Base-by-base conservation (phyloP, 2,888 invertebrate species). In the Nomada ferruginata region DNA sequence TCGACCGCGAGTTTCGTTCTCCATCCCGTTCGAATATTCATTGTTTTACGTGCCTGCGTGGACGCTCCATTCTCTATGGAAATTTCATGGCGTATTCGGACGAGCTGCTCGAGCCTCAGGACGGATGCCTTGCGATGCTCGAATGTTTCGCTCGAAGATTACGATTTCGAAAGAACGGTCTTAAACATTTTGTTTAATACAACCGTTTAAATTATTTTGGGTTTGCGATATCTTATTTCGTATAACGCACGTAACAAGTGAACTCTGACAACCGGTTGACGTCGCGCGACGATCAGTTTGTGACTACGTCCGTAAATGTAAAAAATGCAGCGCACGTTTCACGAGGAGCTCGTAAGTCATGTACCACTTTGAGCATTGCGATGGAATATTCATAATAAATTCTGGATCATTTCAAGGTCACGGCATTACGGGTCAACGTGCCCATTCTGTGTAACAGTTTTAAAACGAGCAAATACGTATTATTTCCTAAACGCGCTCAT, bases 321-420 rank as follows among this genome's bases (percentile, higher is more conserved):
- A 50, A 65, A 26, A 65, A 65, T 50, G n/a, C 64, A 1, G 13
- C 7, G 18, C 64, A 13, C 66, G 66, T 66, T 52, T 26, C 13
- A 1, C 29, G 36, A 10, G 9, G 5, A 29, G 13, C 52, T 20
- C n/a, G 65, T 52, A 20, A 9, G n/a, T 66, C 66, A 20, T 66
- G 36, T 29, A 15, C 11, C 15, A 20, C 26, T 29, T 50, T n/a
- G 36, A 9, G 52, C 52, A 4, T 15, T 53, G 52, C 36, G 9
- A 53, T 53, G 20, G n/a, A 53, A 66, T 36, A 36, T 66, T 66
- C 52, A 15, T 29, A 20, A 66, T 11, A 15, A 42, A 3, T 61
- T 42, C n/a, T 10, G 29, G n/a, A 36, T 52, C 29, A 20, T 42
- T 42, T 55, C 66, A 53, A 55, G 66, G 53, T 53, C 53, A 5